phyloP scores from a whole-genome alignment of 2,113 vertebrate species.

The Lagopus muta region DNA sequence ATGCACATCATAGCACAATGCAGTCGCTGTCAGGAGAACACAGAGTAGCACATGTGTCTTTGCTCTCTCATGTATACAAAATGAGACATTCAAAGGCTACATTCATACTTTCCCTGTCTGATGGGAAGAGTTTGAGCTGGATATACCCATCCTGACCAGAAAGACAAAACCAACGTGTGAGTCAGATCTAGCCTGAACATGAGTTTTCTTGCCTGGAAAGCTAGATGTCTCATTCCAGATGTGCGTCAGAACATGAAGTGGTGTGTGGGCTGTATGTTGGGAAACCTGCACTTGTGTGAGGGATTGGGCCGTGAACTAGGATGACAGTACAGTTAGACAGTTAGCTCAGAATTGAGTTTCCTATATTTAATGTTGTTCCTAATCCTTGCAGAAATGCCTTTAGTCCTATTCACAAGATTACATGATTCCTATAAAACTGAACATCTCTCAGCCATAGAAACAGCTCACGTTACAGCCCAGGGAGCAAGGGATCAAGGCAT shows the following conservation, averaged over 20 bases:
- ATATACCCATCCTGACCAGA: not conserved
- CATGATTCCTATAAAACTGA: not conserved
- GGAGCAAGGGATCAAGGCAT: not conserved
- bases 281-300: not conserved
- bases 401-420: not conserved
- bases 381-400: not conserved
- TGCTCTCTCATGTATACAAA: not conserved
- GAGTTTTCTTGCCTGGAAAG: not conserved
- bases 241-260: not conserved
- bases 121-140: not conserved
- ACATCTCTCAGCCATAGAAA: not conserved
- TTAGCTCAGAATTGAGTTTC: not conserved
- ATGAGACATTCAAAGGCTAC: not conserved
- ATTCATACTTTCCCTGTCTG: not conserved
- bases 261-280: not conserved
- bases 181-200: not conserved
- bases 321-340: not conserved
- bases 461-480: not conserved
- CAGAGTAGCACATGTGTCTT: not conserved
- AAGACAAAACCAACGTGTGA: not conserved
- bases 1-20: not conserved
- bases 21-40: not conserved
- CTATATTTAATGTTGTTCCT: not conserved
- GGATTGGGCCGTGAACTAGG: not conserved
- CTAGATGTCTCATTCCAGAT: not conserved